Percentiles rank a stretch among this genome's conserved stretches.
phyloP scores from a whole-genome alignment of 92 coral and sea anemone species.

The Porites cylindrica region DNA sequence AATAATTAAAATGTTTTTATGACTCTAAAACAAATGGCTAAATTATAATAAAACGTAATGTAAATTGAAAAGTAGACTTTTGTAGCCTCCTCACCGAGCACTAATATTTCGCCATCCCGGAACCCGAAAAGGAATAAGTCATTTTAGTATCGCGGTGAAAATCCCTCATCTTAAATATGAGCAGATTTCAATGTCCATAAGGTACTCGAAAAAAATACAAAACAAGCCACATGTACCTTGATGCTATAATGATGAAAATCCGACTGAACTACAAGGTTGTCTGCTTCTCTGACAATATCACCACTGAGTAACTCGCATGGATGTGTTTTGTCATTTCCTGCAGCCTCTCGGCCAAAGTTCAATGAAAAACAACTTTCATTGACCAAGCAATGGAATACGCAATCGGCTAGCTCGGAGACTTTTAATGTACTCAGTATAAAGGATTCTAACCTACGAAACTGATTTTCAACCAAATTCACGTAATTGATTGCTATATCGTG shows the following conservation, averaged over 20 bases:
- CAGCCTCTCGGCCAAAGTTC: background rate
- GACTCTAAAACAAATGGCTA: too few relatives aligned
- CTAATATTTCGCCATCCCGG: too few relatives aligned
- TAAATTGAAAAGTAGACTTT: too few relatives aligned
- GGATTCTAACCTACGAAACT: background rate
- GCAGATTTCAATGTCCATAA: too few relatives aligned
- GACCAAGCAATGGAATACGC: background rate
- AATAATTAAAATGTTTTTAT: too few relatives aligned
- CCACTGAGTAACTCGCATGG: constrained; percentile 1
- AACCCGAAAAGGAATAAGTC: too few relatives aligned
- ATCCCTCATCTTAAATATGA: too few relatives aligned
- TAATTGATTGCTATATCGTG: background rate
- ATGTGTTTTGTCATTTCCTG: background rate
- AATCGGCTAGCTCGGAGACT: background rate
- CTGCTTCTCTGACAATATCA: background rate
- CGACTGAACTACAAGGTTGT: background rate
- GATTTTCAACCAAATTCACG: background rate
- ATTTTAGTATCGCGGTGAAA: too few relatives aligned
- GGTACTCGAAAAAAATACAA: too few relatives aligned
- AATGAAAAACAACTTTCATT: background rate
- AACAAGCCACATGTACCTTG: background rate
- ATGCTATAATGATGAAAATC: constrained; percentile 9
- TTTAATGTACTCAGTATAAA: background rate
- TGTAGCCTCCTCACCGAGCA: too few relatives aligned
- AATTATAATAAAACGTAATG: too few relatives aligned